Base-by-base conservation (phyloP, 2,113 vertebrate species). In the Pterocles orientalis region DNA sequence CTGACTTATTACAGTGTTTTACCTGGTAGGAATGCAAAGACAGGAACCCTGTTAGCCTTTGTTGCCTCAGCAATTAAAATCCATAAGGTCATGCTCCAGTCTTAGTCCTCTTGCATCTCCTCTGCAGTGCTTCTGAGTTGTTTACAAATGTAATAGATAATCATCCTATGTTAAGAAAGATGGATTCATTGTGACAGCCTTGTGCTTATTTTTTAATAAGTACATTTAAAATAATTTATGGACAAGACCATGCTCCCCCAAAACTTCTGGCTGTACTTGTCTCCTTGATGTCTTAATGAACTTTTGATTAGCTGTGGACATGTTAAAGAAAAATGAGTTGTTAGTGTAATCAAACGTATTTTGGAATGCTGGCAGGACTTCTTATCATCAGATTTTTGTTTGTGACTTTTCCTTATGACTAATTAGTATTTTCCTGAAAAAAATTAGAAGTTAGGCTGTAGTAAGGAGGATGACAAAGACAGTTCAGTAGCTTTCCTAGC, bases 171-270 rank as follows among this genome's bases (percentile, higher is more conserved):
- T 77, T 66, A 12, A n/a, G 39, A 84, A 28, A 81, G 85, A 58
- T 73, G 36, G 60, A 93, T 93, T 92, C 71, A n/a, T 50, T 88
- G 58, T 94, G 90, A 88, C 96, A 96, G 61, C 45, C 25, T 60
- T 53, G 33, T 69, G 82, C 62, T 92, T 90, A 13, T 62, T 86
- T 79, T 58, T 94, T 94, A 89, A 82, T 85, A 41, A 87, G 79
- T 62, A 43, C 19, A 50, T 86, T 94, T 92, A 48, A 88, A 96
- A 92, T 95, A 81, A 95, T 73, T 80, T 80, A 92, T 64, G 21
- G 58, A 17, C 13, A 71, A 84, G 95, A 93, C 13, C 31, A 58
- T 15, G 12, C 14, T 94, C 70, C 62, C 65, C 45, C 82, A 79
- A 80, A 92, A 91, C 64, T 91, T 86, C 75, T 91, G 21, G 1